phyloP scores from a whole-genome alignment of 2,888 invertebrate genomes.

The Agrotis exclamationis region DNA sequence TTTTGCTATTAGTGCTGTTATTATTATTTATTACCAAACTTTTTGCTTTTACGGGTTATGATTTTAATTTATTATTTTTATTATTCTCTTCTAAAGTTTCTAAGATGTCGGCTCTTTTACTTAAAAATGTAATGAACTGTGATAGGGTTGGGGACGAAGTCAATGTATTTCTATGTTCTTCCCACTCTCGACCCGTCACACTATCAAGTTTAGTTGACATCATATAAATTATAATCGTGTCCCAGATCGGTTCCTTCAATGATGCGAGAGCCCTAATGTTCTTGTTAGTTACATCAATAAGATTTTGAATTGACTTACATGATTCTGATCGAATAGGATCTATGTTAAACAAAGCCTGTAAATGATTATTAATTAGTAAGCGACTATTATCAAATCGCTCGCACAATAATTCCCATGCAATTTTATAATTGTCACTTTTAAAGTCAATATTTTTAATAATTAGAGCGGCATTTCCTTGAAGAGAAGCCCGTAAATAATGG shows the following conservation, averaged over 20 bases:
- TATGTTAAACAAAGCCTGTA: slow-evolving; percentile 5
- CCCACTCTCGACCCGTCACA: slow-evolving; percentile 34
- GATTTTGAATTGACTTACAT: slow-evolving; percentile 13
- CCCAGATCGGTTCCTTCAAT: slow-evolving; percentile 9
- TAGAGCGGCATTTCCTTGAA: background rate
- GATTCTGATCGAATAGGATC: background rate
- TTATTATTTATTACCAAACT: background rate
- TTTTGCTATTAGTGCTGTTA: background rate
- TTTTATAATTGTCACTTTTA: background rate
- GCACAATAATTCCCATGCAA: slow-evolving; percentile 10
- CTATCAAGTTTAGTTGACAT: slow-evolving; percentile 28
- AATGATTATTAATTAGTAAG: background rate
- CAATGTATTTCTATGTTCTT: slow-evolving; percentile 24
- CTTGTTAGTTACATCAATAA: slow-evolving; percentile 29
- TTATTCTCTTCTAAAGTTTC: background rate
- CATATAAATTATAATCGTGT: slow-evolving; percentile 27
- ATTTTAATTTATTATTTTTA: background rate
- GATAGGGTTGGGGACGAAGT: background rate
- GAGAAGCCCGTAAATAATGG: slow-evolving; percentile 1
- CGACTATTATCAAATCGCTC: slow-evolving; percentile 7
- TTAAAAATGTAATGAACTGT: background rate
- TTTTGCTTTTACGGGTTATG: background rate
- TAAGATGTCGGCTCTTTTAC: background rate
- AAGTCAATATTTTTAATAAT: too few species aligned
- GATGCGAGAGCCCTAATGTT: slow-evolving; percentile 24